A percentile compares a stretch with the other conserved stretches of the same genome.
Evolutionary conservation across 2,797 vertebrate species (phyloP).

Genomic region (Selene dorsalis): DNA sequence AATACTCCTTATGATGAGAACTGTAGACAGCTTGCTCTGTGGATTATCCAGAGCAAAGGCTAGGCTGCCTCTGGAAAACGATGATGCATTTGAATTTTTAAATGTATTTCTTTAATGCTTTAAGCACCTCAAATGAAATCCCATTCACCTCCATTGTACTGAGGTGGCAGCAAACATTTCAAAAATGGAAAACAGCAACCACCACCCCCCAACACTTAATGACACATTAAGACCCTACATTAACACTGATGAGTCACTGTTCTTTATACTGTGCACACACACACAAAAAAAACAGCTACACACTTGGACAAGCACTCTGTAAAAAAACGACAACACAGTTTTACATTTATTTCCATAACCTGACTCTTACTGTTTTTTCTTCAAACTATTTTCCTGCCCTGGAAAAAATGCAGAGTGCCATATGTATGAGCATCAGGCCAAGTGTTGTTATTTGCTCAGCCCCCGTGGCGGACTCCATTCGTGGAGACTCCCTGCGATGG

Average conservation of each 20-base stretch:
- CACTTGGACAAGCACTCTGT: slow-evolving; percentile 33
- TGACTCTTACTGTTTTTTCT: slow-evolving; percentile 11
- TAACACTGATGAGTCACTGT: slow-evolving; percentile 50
- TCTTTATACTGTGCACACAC: slow-evolving; percentile 36
- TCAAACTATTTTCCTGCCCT: slow-evolving; percentile 46
- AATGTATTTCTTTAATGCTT: slow-evolving; percentile 18
- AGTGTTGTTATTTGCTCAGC: slow-evolving; percentile 74
- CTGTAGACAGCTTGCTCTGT: background rate
- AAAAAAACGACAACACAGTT: slow-evolving; percentile 36
- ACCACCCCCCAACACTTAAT: slow-evolving; percentile 35
- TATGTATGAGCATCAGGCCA: slow-evolving; percentile 71
- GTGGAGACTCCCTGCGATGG: slow-evolving; percentile 48
- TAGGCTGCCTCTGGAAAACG: background rate
- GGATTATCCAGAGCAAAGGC: background rate
- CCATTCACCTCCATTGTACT: slow-evolving; percentile 34
- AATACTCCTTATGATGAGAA: background rate
- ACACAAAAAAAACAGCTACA: slow-evolving; percentile 47
- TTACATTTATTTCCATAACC: slow-evolving; percentile 45
- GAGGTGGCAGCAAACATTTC: slow-evolving; percentile 28
- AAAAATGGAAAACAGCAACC: slow-evolving; percentile 38
- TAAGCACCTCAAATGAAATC: slow-evolving; percentile 38
- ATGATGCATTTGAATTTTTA: slow-evolving; percentile 12
- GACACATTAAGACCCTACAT: slow-evolving; percentile 45
- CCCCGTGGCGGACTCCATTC: slow-evolving; percentile 62
- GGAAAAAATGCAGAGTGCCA: slow-evolving; percentile 56